These are phyloP conservation scores for Microcaecilia unicolor DNA, from an alignment of 2,797 vertebrate species.

Conservation along the genomic window DNA sequence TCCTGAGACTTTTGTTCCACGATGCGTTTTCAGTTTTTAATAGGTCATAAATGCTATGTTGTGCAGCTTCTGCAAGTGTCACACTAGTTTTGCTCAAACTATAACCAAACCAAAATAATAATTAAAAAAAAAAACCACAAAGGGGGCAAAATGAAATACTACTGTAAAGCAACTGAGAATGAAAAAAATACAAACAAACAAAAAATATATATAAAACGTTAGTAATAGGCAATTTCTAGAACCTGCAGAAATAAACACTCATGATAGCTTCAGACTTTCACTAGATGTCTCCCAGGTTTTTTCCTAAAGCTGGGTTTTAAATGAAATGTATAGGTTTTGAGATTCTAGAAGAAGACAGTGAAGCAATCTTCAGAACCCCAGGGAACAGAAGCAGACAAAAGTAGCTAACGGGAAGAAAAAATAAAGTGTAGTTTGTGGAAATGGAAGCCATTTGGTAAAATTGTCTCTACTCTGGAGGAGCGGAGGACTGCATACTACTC, in stretches of 20 bases:
- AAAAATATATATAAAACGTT: not conserved
- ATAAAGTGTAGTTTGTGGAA: conserved; percentile 21
- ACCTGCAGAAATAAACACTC: conserved; percentile 10
- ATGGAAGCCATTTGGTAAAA: conserved; percentile 13
- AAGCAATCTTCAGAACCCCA: conserved; percentile 20
- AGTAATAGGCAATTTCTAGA: conserved; percentile 3
- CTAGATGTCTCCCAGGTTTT: conserved; percentile 19
- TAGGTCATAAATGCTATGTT: no score
- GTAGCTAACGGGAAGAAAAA: conserved; percentile 27
- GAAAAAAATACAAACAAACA: no score
- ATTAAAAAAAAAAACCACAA: no score
- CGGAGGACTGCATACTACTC: conserved; percentile 2
- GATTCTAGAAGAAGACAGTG: conserved; percentile 41
- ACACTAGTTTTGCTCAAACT: no score
- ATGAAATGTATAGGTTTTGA: conserved; percentile 33
- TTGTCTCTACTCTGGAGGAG: no score
- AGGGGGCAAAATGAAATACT: no score
- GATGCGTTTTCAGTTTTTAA: no score
- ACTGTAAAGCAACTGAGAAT: no score
- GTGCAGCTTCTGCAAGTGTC: no score
- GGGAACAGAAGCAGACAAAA: conserved; percentile 39
- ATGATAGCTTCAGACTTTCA: conserved; percentile 19
- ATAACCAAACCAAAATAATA: no score
- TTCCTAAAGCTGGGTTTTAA: conserved; percentile 24
- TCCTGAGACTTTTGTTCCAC: no score